Evolutionary conservation across 2,797 vertebrate species (phyloP).

Genomic region (Muscicapa comitata): DNA sequence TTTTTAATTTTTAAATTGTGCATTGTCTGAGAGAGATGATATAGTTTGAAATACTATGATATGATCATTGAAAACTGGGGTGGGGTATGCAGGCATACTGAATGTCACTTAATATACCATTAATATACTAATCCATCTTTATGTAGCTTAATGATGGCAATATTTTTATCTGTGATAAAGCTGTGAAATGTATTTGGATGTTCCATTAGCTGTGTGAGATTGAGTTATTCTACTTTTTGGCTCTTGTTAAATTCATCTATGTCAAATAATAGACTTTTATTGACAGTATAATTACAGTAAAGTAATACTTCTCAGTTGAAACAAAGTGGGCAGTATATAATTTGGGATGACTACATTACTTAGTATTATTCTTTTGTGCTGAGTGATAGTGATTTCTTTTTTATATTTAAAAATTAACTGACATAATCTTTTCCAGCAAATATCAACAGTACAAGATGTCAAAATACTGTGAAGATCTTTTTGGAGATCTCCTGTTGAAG

Average conservation of each 20-base stretch:
- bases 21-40: not conserved
- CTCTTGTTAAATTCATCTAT: not conserved
- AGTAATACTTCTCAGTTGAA: not conserved
- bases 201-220: not conserved
- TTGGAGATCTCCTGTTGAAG: slow-evolving; percentile 93
- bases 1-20: not conserved
- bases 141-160: not conserved
- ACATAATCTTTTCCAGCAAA: slow-evolving; percentile 83
- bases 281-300: not conserved
- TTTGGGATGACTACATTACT: slow-evolving; percentile 3
- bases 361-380: not conserved
- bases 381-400: not conserved
- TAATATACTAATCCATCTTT: not conserved
- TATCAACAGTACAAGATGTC: slow-evolving; percentile 99
- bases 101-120: not conserved
- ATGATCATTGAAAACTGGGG: not conserved
- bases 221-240: not conserved
- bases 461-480: slow-evolving; percentile 96
- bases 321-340: not conserved
- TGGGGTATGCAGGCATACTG: not conserved
- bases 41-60: not conserved
- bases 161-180: not conserved
- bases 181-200: not conserved
- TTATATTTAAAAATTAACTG: slow-evolving; percentile 26
- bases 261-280: not conserved